Conservation (phyloP, 2,888 invertebrate species). For the Nebria salina region DNA sequence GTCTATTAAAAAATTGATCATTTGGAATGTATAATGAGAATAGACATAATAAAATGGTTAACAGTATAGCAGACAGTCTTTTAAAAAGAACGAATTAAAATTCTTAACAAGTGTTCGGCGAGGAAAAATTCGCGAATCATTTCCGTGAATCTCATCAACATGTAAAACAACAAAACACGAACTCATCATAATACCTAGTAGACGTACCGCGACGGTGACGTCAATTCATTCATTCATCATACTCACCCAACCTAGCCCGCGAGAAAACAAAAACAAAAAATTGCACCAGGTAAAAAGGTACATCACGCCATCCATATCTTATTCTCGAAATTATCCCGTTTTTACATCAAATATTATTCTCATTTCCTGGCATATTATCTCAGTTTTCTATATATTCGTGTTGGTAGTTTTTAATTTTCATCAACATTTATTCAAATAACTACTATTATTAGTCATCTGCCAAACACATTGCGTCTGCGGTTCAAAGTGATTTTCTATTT, state of each 20-base stretch:
- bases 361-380: too few relatives aligned
- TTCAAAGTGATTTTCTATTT: neutral
- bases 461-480: neutral
- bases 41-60: neutral
- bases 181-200: conserved; percentile 5
- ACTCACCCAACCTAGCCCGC: conserved; percentile 10
- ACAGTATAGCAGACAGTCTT: neutral
- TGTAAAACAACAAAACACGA: conserved; percentile 31
- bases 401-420: too few relatives aligned
- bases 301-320: neutral
- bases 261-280: neutral
- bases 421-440: too few relatives aligned
- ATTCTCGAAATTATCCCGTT: neutral
- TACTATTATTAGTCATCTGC: neutral
- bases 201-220: conserved; percentile 28
- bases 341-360: too few relatives aligned
- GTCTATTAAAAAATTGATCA: neutral
- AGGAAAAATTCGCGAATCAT: conserved; percentile 33
- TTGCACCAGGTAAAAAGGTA: neutral
- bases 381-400: too few relatives aligned
- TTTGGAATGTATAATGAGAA: neutral
- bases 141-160: conserved; percentile 38
- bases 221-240: conserved; percentile 35
- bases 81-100: conserved; percentile 23
- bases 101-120: conserved; percentile 28